A percentile compares a stretch with the other conserved stretches of the same genome.
Evolutionary conservation across 2,888 invertebrate species (phyloP).

Genomic region (Papilio gigon): DNA sequence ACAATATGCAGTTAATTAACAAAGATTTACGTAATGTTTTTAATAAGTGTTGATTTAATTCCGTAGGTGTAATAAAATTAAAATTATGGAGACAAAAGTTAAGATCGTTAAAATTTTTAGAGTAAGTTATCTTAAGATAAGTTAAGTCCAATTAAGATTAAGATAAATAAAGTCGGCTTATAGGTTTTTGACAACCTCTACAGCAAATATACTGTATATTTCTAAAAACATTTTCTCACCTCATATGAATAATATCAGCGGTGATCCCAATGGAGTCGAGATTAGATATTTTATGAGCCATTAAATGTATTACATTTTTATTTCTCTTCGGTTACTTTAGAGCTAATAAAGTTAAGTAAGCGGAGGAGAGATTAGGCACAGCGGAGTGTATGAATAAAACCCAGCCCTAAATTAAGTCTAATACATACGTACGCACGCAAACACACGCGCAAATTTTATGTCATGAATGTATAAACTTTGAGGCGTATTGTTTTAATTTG

Average conservation of each 20-base stretch:
- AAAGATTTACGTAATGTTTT: no score
- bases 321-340: slow-evolving; percentile 24
- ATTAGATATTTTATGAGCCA: slow-evolving; percentile 40
- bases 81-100: no score
- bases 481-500: background rate
- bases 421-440: background rate
- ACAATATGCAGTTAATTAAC: no score
- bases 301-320: slow-evolving; percentile 40
- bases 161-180: background rate
- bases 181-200: background rate
- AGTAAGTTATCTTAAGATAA: no score
- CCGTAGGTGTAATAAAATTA: no score
- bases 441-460: background rate
- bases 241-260: slow-evolving; percentile 36
- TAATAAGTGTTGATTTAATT: no score
- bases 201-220: background rate
- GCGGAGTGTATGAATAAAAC: slow-evolving; percentile 23
- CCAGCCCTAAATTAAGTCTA: background rate
- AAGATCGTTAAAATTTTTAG: no score
- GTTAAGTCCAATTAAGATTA: background rate
- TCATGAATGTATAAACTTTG: background rate
- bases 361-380: slow-evolving; percentile 19
- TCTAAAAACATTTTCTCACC: slow-evolving; percentile 10
- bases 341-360: slow-evolving; percentile 34
- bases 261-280: slow-evolving; percentile 28